Evolutionary conservation across 2,888 invertebrate species (phyloP).

Genomic region (Drosophila antonietae): DNA sequence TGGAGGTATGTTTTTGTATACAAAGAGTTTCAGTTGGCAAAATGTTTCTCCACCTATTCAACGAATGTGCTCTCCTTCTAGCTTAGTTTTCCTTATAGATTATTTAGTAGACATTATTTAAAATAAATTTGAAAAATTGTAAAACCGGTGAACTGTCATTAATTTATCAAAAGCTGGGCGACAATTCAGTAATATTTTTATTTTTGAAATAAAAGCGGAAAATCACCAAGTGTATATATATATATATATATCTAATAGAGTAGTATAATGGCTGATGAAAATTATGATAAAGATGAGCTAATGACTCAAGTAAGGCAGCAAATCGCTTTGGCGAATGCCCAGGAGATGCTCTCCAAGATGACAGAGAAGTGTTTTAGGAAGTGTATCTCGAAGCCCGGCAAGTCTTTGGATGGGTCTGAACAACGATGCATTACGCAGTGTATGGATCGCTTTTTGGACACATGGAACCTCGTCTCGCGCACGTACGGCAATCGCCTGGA

Average conservation of each 20-base stretch:
- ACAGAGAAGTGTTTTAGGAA: slow-evolving; percentile 98
- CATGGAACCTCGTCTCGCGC: slow-evolving; percentile 96
- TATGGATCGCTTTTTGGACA: slow-evolving; percentile 99
- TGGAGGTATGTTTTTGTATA: too few relatives aligned
- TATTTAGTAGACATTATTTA: neutral
- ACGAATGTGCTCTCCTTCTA: neutral
- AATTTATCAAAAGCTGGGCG: neutral
- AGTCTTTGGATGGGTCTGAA: slow-evolving; percentile 94
- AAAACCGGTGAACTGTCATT: neutral
- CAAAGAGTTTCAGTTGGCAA: too few relatives aligned
- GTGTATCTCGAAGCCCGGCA: slow-evolving; percentile 95
- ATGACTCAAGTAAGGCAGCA: slow-evolving; percentile 98
- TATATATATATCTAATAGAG: neutral
- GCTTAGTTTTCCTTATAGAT: neutral
- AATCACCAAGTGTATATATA: slow-evolving; percentile 35
- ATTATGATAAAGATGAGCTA: slow-evolving; percentile 92
- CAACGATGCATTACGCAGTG: slow-evolving; percentile 97
- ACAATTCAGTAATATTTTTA: slow-evolving; percentile 1
- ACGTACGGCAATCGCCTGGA: slow-evolving; percentile 94
- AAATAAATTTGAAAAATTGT: neutral
- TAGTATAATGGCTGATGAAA: slow-evolving; percentile 84
- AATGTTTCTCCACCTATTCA: neutral
- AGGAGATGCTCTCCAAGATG: slow-evolving; percentile 96
- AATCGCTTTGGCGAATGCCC: slow-evolving; percentile 96
- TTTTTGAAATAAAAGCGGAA: slow-evolving; percentile 9